Conservation (phyloP, 2,113 vertebrate species). For the Percina caprodes region DNA sequence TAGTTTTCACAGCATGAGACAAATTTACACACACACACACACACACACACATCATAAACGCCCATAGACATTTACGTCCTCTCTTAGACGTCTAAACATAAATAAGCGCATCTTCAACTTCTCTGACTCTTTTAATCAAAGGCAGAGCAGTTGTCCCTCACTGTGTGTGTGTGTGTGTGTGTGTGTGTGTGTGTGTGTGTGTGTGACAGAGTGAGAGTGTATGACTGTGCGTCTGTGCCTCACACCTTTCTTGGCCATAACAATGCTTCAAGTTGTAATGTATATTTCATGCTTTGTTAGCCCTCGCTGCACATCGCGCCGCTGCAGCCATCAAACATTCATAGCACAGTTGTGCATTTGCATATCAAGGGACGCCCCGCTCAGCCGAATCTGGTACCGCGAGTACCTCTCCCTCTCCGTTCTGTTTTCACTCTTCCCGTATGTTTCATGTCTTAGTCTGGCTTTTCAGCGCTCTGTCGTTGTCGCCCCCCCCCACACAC, state of each 20-base stretch:
- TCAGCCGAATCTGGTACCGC: slow-evolving; percentile 52
- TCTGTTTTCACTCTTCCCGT: slow-evolving; percentile 59
- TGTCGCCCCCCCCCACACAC: not conserved
- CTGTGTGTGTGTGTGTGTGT: not conserved
- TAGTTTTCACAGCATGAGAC: not conserved
- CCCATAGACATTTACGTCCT: no score
- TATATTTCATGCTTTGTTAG: slow-evolving; percentile 80
- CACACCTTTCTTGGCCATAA: slow-evolving; percentile 56
- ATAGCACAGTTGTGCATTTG: slow-evolving; percentile 67
- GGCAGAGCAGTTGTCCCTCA: slow-evolving; percentile 19
- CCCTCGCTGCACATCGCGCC: slow-evolving; percentile 47
- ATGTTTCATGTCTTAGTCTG: slow-evolving; percentile 57
- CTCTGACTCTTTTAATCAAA: not conserved
- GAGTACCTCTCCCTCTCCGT: slow-evolving; percentile 39
- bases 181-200: not conserved
- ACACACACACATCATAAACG: not conserved
- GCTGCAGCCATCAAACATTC: slow-evolving; percentile 76
- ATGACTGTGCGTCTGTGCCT: slow-evolving; percentile 24
- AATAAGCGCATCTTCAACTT: not conserved
- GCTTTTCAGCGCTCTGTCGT: slow-evolving; percentile 26
- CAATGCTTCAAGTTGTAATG: slow-evolving; percentile 66
- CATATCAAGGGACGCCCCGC: slow-evolving; percentile 73
- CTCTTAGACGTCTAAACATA: not conserved
- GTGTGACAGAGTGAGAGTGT: not conserved
- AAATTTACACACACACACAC: not conserved